Evolutionary conservation across 1,140 invertebrate species (phyloP).

Genomic region (Leptoteleia sp.): DNA sequence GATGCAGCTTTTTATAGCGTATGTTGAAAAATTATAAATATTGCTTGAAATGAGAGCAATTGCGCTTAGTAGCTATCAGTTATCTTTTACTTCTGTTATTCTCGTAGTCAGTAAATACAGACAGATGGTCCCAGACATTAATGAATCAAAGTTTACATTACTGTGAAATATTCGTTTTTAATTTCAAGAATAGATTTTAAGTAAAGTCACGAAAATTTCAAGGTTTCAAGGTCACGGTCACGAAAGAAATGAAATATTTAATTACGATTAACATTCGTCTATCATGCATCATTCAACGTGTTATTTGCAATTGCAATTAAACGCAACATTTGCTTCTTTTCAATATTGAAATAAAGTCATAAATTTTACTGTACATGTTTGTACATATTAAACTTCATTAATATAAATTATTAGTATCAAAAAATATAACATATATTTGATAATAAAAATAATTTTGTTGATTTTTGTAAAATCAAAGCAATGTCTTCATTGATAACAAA

Average conservation of each 20-base stretch:
- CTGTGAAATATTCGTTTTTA: conserved; percentile 61
- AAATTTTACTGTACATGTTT: too few species aligned
- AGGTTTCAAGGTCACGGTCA: conserved; percentile 51
- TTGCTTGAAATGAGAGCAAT: conserved; percentile 7
- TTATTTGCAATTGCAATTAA: conserved; percentile 9
- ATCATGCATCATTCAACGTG: conserved; percentile 28
- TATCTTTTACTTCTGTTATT: conserved; percentile 58
- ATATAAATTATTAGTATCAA: too few species aligned
- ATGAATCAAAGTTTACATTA: conserved; percentile 64
- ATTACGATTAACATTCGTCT: conserved; percentile 19
- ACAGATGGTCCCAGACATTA: conserved; percentile 63
- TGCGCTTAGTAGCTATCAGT: conserved; percentile 27
- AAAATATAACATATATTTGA: too few species aligned
- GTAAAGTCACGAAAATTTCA: conserved; percentile 54
- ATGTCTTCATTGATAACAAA: too few species aligned
- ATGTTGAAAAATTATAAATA: conserved; percentile 19
- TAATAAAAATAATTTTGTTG: too few species aligned
- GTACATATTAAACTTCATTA: too few species aligned
- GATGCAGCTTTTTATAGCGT: too few species aligned
- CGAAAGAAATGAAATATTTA: conserved; percentile 29
- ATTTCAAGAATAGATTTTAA: conserved; percentile 61
- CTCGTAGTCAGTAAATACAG: conserved; percentile 58
- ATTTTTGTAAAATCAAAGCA: too few species aligned
- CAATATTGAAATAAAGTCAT: too few species aligned
- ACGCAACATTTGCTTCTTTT: conserved; percentile 8